Percentiles rank a stretch among this genome's conserved stretches.
Evolutionary conservation across 2,888 invertebrate genomes (phyloP).

Genomic region (Drosophila mettleri): DNA sequence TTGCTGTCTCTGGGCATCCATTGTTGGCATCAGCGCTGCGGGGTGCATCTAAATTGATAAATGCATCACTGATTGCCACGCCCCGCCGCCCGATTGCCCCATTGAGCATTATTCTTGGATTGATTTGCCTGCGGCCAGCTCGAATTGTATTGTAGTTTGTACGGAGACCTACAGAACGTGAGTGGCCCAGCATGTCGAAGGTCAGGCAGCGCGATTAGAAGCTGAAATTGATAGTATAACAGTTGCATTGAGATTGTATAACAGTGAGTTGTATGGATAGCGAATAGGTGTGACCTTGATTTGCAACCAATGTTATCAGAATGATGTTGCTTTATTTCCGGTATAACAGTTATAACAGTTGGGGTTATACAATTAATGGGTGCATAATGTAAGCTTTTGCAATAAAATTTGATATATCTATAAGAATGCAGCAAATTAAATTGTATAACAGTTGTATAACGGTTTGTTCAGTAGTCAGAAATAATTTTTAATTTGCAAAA

Average conservation of each 20-base stretch:
- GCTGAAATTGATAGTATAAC: slow-evolving; percentile 21
- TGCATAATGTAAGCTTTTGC: background rate
- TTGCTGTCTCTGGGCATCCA: slow-evolving; percentile 54
- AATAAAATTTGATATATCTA: background rate
- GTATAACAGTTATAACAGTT: background rate
- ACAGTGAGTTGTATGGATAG: background rate
- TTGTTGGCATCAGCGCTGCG: slow-evolving; percentile 67
- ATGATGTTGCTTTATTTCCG: background rate
- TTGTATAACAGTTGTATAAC: slow-evolving; percentile 22
- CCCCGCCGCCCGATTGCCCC: background rate
- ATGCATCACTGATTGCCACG: slow-evolving; percentile 51
- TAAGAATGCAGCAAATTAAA: background rate
- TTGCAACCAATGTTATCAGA: background rate
- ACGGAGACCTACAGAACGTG: background rate
- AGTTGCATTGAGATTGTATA: slow-evolving; percentile 8
- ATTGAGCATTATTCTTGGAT: slow-evolving; percentile 40
- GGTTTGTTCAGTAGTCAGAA: too few relatives aligned
- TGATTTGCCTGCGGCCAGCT: slow-evolving; percentile 23
- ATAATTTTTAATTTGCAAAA: too few relatives aligned
- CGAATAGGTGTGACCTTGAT: too few relatives aligned
- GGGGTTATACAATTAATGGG: background rate
- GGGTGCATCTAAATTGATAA: slow-evolving; percentile 75
- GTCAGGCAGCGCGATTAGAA: slow-evolving; percentile 4
- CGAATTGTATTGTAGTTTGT: slow-evolving; percentile 21
- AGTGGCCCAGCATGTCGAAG: background rate